These are phyloP conservation scores for Gambusia holbrooki DNA, from an alignment of 2,113 vertebrate genomes.

Conservation along the genomic window DNA sequence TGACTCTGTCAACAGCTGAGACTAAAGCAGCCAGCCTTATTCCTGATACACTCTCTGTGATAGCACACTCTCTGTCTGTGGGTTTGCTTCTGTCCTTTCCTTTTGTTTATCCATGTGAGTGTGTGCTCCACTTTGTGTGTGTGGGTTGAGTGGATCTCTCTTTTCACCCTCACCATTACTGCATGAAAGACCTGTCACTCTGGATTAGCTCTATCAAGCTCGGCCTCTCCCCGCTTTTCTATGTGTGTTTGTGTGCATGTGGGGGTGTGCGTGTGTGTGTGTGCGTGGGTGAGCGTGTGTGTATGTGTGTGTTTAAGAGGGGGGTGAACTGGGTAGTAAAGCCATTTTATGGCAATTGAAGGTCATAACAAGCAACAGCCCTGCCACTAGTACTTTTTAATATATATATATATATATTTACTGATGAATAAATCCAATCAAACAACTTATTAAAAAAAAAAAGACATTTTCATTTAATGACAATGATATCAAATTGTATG, in stretches of 20 bases:
- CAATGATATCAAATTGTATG: conserved; percentile 4
- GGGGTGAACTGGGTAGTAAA: conserved; percentile 54
- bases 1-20: conserved; percentile 49
- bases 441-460: background rate
- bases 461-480: conserved; percentile 2
- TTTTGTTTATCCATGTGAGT: conserved; percentile 12
- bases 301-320: conserved; percentile 11
- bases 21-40: conserved; percentile 36
- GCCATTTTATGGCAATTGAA: conserved; percentile 68
- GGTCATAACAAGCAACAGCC: conserved; percentile 61
- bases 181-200: conserved; percentile 84
- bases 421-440: conserved; percentile 44
- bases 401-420: conserved; percentile 42
- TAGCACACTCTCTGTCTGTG: conserved; percentile 2
- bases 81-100: conserved; percentile 8
- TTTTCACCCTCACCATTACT: conserved; percentile 82
- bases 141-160: conserved; percentile 77
- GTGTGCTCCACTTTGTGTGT: conserved; percentile 18
- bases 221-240: conserved; percentile 57
- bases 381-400: conserved; percentile 17
- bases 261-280: conserved; percentile 25
- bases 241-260: conserved; percentile 32
- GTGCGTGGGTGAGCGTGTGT: conserved; percentile 28
- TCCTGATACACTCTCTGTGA: conserved; percentile 34
- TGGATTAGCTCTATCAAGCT: conserved; percentile 75